A percentile compares a stretch with the other conserved stretches of the same genome.
These are phyloP conservation scores for Caenorhabditis zanzibari DNA, from an alignment of 2,888 invertebrate species.

Conservation along the genomic window DNA sequence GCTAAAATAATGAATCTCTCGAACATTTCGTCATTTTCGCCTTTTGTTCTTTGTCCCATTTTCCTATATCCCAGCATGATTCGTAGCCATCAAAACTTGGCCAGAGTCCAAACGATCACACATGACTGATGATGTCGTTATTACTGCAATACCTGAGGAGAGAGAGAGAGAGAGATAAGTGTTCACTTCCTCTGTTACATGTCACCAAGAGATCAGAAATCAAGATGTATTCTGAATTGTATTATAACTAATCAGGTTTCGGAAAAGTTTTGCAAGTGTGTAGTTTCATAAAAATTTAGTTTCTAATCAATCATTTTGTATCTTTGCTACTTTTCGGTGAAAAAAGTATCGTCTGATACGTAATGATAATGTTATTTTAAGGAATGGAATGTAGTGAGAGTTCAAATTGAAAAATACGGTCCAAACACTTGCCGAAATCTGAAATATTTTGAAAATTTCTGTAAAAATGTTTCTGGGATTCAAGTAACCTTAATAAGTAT, in stretches of 20 bases:
- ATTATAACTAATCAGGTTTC: background rate
- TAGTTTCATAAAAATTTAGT: background rate
- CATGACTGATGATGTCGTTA: slow-evolving; percentile 46
- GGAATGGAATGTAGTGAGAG: no score
- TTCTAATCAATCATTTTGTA: slow-evolving; percentile 37
- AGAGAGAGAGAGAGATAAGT: background rate
- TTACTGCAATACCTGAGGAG: slow-evolving; percentile 33
- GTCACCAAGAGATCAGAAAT: slow-evolving; percentile 40
- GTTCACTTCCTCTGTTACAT: slow-evolving; percentile 17
- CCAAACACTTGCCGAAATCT: no score
- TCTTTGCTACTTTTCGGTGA: background rate
- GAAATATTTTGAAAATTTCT: no score
- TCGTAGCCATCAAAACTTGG: slow-evolving; percentile 1
- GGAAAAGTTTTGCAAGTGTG: background rate
- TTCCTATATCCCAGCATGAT: slow-evolving; percentile 3
- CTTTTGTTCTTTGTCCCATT: background rate
- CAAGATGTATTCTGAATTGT: background rate
- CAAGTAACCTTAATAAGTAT: no score
- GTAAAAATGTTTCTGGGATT: no score
- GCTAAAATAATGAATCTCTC: no score
- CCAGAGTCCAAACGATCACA: slow-evolving; percentile 42
- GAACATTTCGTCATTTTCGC: background rate
- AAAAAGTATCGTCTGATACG: no score
- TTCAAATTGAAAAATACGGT: no score
- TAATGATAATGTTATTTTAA: no score